Conservation (phyloP, 2,113 vertebrate genomes). For the Zosterops lateralis region DNA sequence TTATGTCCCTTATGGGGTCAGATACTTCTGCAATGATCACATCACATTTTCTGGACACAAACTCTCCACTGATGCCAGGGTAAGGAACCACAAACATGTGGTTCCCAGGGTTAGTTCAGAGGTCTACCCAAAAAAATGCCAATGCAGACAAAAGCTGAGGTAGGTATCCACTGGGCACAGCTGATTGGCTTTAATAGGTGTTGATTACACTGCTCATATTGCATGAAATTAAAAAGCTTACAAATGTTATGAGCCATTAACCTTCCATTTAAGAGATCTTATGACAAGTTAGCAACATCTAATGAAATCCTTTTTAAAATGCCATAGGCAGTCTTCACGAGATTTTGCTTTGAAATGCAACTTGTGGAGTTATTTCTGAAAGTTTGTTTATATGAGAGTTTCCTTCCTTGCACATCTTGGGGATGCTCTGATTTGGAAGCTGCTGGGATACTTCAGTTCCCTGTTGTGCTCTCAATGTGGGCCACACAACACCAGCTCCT, state of each 20-base stretch:
- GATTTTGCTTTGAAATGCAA: slow-evolving; percentile 61
- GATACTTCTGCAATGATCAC: background rate
- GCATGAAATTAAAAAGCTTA: slow-evolving; percentile 86
- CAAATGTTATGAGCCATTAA: slow-evolving; percentile 82
- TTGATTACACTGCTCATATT: slow-evolving; percentile 82
- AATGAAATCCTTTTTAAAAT: slow-evolving; percentile 79
- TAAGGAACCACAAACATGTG: background rate
- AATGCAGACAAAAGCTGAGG: slow-evolving; percentile 69
- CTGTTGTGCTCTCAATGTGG: background rate
- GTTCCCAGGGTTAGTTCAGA: slow-evolving; percentile 7
- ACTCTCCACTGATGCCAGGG: background rate
- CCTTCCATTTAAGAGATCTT: slow-evolving; percentile 80
- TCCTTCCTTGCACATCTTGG: background rate
- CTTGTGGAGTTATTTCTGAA: slow-evolving; percentile 15
- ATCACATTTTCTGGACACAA: background rate
- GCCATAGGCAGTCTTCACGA: slow-evolving; percentile 64
- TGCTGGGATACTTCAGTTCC: background rate
- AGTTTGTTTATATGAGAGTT: slow-evolving; percentile 12
- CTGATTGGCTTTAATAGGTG: slow-evolving; percentile 78
- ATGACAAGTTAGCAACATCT: slow-evolving; percentile 79
- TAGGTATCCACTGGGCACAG: slow-evolving; percentile 70
- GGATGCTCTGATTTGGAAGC: background rate
- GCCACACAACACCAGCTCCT: background rate
- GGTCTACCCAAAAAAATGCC: slow-evolving; percentile 46
- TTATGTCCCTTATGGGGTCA: background rate